Evolutionary conservation across 1,140 invertebrate species (phyloP).

Genomic region (Drosophila malerkotliana): DNA sequence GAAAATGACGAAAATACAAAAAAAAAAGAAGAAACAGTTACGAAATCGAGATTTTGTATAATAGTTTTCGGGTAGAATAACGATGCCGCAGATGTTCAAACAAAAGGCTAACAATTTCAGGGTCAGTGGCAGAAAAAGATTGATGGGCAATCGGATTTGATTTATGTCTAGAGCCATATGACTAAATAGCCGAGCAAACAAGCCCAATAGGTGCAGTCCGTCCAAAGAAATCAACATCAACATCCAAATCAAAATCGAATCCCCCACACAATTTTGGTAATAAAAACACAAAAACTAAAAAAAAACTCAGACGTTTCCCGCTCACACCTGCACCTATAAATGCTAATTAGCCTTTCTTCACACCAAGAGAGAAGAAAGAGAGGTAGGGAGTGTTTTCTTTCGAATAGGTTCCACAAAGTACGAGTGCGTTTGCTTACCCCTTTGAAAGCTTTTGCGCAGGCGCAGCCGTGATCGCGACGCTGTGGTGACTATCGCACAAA

Average conservation of each 20-base stretch:
- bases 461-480: constrained; percentile 38
- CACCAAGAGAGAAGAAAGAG: constrained; percentile 11
- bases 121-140: constrained; percentile 56
- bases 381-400: constrained; percentile 47
- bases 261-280: constrained; percentile 27
- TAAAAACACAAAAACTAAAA: constrained; percentile 1
- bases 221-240: constrained; percentile 3
- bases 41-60: constrained; percentile 69
- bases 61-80: constrained; percentile 27
- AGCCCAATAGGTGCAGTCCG: constrained; percentile 34
- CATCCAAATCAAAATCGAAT: constrained; percentile 37
- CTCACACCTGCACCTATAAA: constrained; percentile 55
- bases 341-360: constrained; percentile 78
- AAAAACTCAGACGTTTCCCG: constrained; percentile 6
- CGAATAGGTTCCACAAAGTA: constrained; percentile 63
- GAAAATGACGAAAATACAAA: constrained; percentile 6
- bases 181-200: constrained; percentile 39
- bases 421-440: constrained; percentile 30
- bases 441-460: constrained; percentile 62
- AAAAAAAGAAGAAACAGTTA: constrained; percentile 57
- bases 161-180: constrained; percentile 49
- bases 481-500: constrained; percentile 29
- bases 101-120: constrained; percentile 39
- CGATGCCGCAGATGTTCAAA: constrained; percentile 20
- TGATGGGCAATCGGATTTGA: constrained; percentile 39